Evolutionary conservation across 2,888 invertebrate species (phyloP).

Genomic region (Baronia brevicornis): DNA sequence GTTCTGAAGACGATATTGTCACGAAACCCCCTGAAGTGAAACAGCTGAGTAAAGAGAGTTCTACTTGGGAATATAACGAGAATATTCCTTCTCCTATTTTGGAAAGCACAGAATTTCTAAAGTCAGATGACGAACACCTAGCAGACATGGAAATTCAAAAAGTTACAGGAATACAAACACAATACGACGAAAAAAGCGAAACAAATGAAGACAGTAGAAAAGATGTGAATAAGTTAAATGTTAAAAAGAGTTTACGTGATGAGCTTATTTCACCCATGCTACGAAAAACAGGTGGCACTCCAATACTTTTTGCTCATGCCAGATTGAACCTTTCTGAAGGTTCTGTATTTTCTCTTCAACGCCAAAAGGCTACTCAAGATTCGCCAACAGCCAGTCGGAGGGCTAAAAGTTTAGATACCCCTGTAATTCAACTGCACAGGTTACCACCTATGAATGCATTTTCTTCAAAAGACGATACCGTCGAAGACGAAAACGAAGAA

Average conservation of each 20-base stretch:
- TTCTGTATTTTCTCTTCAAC: conserved; percentile 84
- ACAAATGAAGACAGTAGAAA: conserved; percentile 38
- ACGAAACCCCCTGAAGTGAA: conserved; percentile 73
- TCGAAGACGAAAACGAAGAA: conserved; percentile 83
- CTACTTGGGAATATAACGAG: conserved; percentile 78
- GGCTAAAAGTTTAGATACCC: conserved; percentile 89
- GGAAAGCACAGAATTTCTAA: conserved; percentile 77
- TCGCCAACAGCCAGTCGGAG: conserved; percentile 85
- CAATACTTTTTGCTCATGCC: conserved; percentile 86
- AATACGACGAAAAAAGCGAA: conserved; percentile 51
- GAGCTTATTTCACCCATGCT: conserved; percentile 81
- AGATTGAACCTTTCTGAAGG: conserved; percentile 89
- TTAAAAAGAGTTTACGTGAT: conserved; percentile 77
- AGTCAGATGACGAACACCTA: conserved; percentile 74
- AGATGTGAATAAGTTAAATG: conserved; percentile 41
- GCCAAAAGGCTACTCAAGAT: conserved; percentile 83
- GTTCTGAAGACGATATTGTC: conserved; percentile 83
- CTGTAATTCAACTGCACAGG: conserved; percentile 86
- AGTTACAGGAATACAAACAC: conserved; percentile 57
- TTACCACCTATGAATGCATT: conserved; percentile 89
- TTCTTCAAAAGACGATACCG: conserved; percentile 92
- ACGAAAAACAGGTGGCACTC: conserved; percentile 83
- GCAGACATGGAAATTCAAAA: conserved; percentile 74
- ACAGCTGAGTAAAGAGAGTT: conserved; percentile 67
- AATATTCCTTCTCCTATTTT: conserved; percentile 79